Evolutionary conservation across 2,888 invertebrate species (phyloP), one percentile per base, ranked within the genome.

Genomic region (Bellardia bayeri): DNA sequence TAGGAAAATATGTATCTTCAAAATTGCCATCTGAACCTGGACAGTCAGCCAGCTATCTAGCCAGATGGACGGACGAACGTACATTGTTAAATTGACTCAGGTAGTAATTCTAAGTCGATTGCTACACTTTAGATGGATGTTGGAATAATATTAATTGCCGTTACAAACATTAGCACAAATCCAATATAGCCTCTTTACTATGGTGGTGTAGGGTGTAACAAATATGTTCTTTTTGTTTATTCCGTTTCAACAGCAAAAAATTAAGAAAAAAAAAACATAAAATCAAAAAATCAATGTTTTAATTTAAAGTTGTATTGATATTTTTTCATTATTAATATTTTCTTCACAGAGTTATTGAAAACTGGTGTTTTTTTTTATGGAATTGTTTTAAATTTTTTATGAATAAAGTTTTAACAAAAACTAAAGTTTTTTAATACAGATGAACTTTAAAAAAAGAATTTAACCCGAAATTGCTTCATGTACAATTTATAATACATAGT

Each of bases 301-400:
- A 42, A 42, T 64, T 64, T 40, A 16, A 64, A 64, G 42, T 42
- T 64, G 1, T 16, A 33, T 63, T n/a, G 63, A 63, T 42, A 42
- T 64, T 64, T 42, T 42, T n/a, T 61, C 2, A 33, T 63, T 14
- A 37, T 40, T 16, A 9, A 7, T 23, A 30, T 45, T 66, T 66
- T 23, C 23, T 23, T 23, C 23, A 23, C 23, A 23, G 16, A 42
- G 1, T 45, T 45, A 30, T 68, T 64, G 42, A 4, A 16, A 64
- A 64, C 42, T 2, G 11, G 16, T 16, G 64, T 64, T 64, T 16
- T 6, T 63, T 3, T 42, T 16, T 37, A 30, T 33, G 9, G 40
- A 64, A 64, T 64, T 64, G 40, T 64, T 64, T 63, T n/a, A n/a
- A 63, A 63, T 14, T 63, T 63, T 63, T 64, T 42, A 64, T 64